Evolutionary conservation across 1,140 invertebrate species (phyloP).

Genomic region (Drosophila kikkawai): DNA sequence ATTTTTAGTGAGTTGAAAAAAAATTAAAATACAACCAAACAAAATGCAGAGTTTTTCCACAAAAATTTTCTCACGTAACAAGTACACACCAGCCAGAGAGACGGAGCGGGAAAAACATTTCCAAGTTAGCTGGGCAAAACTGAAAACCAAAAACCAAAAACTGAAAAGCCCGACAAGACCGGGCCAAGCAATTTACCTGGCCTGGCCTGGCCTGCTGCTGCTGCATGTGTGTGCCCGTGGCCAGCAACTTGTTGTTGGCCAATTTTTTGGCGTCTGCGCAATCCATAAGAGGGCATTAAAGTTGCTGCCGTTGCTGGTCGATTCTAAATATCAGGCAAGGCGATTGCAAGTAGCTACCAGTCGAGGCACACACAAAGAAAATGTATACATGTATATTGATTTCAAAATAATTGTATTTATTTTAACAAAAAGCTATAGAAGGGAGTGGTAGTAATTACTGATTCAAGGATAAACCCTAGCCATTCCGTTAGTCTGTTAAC

Average conservation of each 20-base stretch:
- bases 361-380: constrained; percentile 1
- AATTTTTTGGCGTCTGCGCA: constrained; percentile 76
- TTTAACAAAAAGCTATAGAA: not conserved
- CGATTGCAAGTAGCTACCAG: constrained; percentile 67
- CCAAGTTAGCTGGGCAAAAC: constrained; percentile 21
- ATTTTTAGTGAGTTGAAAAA: constrained; percentile 61
- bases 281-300: constrained; percentile 80
- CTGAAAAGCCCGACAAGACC: constrained; percentile 42
- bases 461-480: not conserved
- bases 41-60: constrained; percentile 65
- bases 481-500: not conserved
- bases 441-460: not conserved
- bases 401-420: not conserved
- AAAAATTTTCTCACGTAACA: constrained; percentile 81
- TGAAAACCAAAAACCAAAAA: constrained; percentile 14
- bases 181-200: constrained; percentile 57
- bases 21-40: constrained; percentile 43
- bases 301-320: constrained; percentile 38
- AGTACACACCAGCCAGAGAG: constrained; percentile 58
- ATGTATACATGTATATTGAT: not conserved
- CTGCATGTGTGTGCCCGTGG: constrained; percentile 38
- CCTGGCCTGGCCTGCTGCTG: constrained; percentile 1
- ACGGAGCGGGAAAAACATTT: constrained; percentile 51
- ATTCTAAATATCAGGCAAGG: constrained; percentile 60
- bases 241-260: constrained; percentile 70